Evolutionary conservation across 2,888 invertebrate genomes (phyloP).

Genomic region (Pegoplata infirma): DNA sequence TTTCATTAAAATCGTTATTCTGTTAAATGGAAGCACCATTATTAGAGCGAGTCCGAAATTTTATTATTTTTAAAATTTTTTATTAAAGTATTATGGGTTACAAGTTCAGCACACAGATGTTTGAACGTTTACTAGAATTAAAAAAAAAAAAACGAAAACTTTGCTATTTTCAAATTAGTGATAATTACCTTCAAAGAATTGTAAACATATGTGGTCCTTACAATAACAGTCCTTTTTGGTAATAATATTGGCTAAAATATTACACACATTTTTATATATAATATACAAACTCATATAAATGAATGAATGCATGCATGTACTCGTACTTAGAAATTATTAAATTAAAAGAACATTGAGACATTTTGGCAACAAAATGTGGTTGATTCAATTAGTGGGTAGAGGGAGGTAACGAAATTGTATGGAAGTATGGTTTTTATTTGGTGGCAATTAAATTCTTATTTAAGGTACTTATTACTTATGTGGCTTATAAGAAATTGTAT

Average conservation of each 20-base stretch:
- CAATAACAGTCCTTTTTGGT: constrained; percentile 25
- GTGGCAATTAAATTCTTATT: constrained; percentile 58
- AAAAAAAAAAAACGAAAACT: neutral
- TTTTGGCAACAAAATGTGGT: constrained; percentile 51
- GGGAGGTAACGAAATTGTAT: no score
- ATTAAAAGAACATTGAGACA: constrained; percentile 47
- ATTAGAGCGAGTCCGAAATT: no score
- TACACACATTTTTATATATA: constrained; percentile 2
- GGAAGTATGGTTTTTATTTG: constrained; percentile 19
- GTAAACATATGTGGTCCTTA: constrained; percentile 49
- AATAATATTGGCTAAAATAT: constrained; percentile 26
- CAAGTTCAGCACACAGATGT: no score
- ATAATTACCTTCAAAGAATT: constrained; percentile 53
- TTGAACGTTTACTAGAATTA: no score
- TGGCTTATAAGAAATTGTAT: constrained; percentile 52
- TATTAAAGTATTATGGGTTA: no score
- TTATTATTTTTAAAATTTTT: no score
- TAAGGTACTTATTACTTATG: constrained; percentile 58
- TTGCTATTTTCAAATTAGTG: constrained; percentile 49
- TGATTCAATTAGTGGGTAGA: constrained; percentile 32
- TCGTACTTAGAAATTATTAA: constrained; percentile 18
- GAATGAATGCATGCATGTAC: constrained; percentile 13
- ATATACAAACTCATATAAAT: constrained; percentile 55
- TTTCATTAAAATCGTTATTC: no score
- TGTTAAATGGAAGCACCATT: no score